Evolutionary conservation across 1,140 invertebrate genomes (phyloP).

Genomic region (Sweltsa coloradensis): DNA sequence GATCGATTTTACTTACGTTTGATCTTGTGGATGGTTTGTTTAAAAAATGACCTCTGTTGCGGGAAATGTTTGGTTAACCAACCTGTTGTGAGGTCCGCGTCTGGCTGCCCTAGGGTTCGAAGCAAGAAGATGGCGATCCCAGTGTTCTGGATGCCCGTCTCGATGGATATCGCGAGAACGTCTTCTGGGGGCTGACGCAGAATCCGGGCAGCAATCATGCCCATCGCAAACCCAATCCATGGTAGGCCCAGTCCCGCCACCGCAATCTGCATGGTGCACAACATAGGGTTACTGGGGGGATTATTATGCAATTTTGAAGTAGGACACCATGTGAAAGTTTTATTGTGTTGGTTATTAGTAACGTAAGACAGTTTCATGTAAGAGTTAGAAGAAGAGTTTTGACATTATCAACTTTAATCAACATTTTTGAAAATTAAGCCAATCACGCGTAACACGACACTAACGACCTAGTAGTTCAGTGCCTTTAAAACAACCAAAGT

Average conservation of each 20-base stretch:
- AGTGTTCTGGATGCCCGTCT: slow-evolving; percentile 92
- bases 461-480: too few relatives aligned
- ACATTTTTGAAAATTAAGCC: too few relatives aligned
- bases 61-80: background rate
- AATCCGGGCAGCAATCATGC: slow-evolving; percentile 45
- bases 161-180: slow-evolving; percentile 75
- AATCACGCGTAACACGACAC: too few relatives aligned
- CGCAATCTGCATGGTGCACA: too few relatives aligned
- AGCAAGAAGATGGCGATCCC: slow-evolving; percentile 82
- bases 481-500: too few relatives aligned
- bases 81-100: slow-evolving; percentile 72
- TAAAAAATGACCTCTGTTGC: slow-evolving; percentile 1
- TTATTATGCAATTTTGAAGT: too few relatives aligned
- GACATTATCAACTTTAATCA: too few relatives aligned
- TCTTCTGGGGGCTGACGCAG: slow-evolving; percentile 50
- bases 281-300: too few relatives aligned
- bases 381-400: too few relatives aligned
- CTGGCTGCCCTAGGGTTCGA: slow-evolving; percentile 51
- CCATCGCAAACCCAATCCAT: slow-evolving; percentile 73
- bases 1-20: slow-evolving; percentile 17
- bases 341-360: too few relatives aligned
- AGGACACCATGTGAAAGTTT: too few relatives aligned
- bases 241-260: slow-evolving; percentile 74
- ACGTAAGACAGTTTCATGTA: too few relatives aligned
- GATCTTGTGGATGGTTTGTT: background rate